Percentiles rank a stretch among this genome's conserved stretches.
These are phyloP conservation scores for Brachyhypopomus occidentalis DNA, from an alignment of 2,113 vertebrate species.

Conservation along the genomic window DNA sequence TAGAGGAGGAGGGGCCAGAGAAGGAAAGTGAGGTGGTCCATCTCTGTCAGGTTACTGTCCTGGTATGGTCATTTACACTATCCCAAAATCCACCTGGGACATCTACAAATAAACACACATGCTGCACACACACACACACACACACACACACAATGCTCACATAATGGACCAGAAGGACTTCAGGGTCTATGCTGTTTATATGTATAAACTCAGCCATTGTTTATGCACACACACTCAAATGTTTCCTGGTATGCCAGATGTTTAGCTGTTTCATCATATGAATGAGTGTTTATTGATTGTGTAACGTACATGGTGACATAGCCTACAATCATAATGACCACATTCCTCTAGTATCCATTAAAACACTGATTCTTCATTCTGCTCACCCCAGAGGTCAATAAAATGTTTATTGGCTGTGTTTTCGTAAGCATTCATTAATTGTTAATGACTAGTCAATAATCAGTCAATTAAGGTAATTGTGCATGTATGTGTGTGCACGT, in stretches of 20 bases:
- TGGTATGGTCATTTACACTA: not conserved
- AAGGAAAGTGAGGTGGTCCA: slow-evolving; percentile 63
- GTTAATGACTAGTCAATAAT: slow-evolving; percentile 51
- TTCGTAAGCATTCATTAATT: slow-evolving; percentile 45
- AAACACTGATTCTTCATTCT: not conserved
- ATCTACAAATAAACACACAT: no score
- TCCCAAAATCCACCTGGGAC: no score
- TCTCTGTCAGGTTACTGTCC: slow-evolving; percentile 70
- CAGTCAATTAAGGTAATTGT: slow-evolving; percentile 43
- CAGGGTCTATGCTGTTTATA: no score
- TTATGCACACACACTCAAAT: no score
- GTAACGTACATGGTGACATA: not conserved
- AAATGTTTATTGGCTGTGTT: slow-evolving; percentile 34
- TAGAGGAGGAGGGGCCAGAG: slow-evolving; percentile 58
- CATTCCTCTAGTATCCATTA: not conserved
- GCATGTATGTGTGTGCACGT: slow-evolving; percentile 8
- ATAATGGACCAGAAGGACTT: no score
- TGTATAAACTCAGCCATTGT: no score
- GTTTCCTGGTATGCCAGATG: no score
- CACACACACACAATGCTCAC: not conserved
- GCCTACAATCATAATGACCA: not conserved
- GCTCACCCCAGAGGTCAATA: slow-evolving; percentile 29
- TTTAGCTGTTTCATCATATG: no score
- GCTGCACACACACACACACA: no score
- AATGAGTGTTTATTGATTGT: not conserved